A percentile compares a stretch with the other conserved stretches of the same genome.
Conservation (phyloP, 2,888 invertebrate species). For the Leucania comma region DNA sequence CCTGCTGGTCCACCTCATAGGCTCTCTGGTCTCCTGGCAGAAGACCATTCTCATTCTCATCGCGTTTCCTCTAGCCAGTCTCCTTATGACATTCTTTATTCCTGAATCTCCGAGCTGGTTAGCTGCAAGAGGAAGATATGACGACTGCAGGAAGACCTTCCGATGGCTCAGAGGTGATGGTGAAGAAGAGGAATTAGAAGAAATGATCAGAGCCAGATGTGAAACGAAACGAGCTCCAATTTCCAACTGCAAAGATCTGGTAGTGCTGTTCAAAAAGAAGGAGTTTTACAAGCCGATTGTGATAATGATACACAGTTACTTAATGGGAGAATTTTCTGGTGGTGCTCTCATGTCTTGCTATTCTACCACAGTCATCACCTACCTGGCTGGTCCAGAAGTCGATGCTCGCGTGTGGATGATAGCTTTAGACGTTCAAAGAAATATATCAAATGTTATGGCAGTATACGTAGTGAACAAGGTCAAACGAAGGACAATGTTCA, state of each 20-base stretch:
- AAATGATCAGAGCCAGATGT: slow-evolving; percentile 76
- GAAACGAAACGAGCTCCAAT: slow-evolving; percentile 59
- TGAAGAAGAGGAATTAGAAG: slow-evolving; percentile 81
- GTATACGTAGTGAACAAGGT: slow-evolving; percentile 89
- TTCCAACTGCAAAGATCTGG: slow-evolving; percentile 48
- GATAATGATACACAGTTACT: slow-evolving; percentile 90
- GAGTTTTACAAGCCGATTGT: slow-evolving; percentile 90
- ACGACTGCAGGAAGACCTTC: slow-evolving; percentile 90
- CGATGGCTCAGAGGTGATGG: slow-evolving; percentile 90
- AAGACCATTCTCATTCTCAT: slow-evolving; percentile 87
- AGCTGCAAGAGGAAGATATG: slow-evolving; percentile 86
- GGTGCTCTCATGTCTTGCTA: slow-evolving; percentile 92
- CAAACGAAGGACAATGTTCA: slow-evolving; percentile 90
- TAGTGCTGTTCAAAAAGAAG: slow-evolving; percentile 72
- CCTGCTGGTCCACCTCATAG: slow-evolving; percentile 91
- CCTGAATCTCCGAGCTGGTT: slow-evolving; percentile 93
- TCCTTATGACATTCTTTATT: slow-evolving; percentile 78
- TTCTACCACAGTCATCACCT: slow-evolving; percentile 90
- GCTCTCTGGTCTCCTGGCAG: slow-evolving; percentile 90
- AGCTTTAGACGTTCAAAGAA: slow-evolving; percentile 90
- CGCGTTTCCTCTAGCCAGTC: slow-evolving; percentile 82
- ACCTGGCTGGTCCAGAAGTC: slow-evolving; percentile 87
- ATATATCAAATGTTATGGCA: slow-evolving; percentile 89
- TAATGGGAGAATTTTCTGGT: slow-evolving; percentile 91
- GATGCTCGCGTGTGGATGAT: slow-evolving; percentile 92